These are phyloP conservation scores for Pammene fasciana DNA, from an alignment of 2,888 invertebrate species.

Conservation along the genomic window DNA sequence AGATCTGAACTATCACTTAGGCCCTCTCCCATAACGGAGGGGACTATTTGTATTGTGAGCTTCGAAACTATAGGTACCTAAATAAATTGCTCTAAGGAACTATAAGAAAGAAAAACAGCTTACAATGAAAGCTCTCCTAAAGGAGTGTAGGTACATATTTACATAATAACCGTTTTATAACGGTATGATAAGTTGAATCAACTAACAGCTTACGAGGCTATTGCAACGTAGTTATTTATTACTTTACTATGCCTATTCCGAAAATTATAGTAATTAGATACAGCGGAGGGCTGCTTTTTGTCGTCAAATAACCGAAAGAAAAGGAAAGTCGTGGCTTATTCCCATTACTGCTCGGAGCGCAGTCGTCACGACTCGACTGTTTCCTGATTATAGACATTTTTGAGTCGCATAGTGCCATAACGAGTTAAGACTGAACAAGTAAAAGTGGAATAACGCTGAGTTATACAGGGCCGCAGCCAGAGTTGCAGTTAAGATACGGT, in stretches of 20 bases:
- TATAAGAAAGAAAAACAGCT: no score
- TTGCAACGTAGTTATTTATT: constrained; percentile 21
- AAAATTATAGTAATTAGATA: constrained; percentile 17
- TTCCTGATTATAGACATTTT: constrained; percentile 48
- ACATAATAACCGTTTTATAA: neutral
- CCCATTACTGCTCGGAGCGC: constrained; percentile 50
- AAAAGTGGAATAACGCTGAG: neutral
- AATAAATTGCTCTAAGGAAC: no score
- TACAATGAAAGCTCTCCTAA: no score
- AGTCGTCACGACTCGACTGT: constrained; percentile 54
- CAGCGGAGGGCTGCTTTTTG: constrained; percentile 31
- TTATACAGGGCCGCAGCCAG: neutral
- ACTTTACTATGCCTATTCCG: constrained; percentile 21
- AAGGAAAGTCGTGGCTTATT: constrained; percentile 55
- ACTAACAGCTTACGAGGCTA: constrained; percentile 11
- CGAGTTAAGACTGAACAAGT: constrained; percentile 4
- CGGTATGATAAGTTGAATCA: neutral
- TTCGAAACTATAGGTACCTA: no score
- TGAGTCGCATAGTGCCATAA: neutral
- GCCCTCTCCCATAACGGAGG: no score
- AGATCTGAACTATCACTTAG: no score
- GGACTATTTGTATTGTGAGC: no score
- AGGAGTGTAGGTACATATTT: no score
- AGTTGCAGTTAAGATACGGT: neutral
- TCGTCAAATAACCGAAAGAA: constrained; percentile 49